Evolutionary conservation across 2,888 invertebrate genomes (phyloP).

Genomic region (Pyrochroa serraticornis): DNA sequence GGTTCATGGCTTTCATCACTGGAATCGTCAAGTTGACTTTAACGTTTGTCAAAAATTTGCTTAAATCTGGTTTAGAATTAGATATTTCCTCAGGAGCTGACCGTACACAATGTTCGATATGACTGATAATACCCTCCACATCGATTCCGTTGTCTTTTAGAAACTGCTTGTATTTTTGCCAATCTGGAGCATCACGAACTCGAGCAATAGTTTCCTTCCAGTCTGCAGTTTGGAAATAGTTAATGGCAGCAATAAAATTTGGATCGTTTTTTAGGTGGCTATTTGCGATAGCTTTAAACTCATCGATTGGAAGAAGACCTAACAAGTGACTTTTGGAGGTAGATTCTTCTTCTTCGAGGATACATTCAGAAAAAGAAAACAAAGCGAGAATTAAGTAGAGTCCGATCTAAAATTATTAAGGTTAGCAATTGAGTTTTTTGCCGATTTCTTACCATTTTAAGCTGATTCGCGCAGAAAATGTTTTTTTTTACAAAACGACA

Average conservation of each 20-base stretch:
- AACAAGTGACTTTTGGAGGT: background rate
- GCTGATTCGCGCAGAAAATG: no score
- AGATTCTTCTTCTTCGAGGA: no score
- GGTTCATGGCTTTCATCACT: background rate
- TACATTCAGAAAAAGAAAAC: background rate
- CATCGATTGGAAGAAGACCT: background rate
- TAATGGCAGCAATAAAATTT: background rate
- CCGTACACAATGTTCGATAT: background rate
- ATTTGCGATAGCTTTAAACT: background rate
- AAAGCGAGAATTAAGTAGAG: no score
- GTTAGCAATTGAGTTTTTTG: no score
- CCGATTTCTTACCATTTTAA: no score
- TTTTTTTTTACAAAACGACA: no score
- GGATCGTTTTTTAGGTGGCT: background rate
- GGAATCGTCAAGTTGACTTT: background rate
- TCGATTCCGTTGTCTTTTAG: background rate
- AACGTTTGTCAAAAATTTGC: background rate
- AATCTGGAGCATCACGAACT: background rate
- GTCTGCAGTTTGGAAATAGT: background rate
- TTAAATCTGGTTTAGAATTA: background rate
- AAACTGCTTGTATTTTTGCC: conserved; percentile 1
- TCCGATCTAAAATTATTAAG: no score
- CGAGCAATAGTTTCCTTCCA: background rate
- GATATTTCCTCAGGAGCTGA: background rate
- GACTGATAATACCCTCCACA: background rate